phyloP scores from a whole-genome alignment of 2,888 invertebrate genomes.

The Helobdella robusta region DNA sequence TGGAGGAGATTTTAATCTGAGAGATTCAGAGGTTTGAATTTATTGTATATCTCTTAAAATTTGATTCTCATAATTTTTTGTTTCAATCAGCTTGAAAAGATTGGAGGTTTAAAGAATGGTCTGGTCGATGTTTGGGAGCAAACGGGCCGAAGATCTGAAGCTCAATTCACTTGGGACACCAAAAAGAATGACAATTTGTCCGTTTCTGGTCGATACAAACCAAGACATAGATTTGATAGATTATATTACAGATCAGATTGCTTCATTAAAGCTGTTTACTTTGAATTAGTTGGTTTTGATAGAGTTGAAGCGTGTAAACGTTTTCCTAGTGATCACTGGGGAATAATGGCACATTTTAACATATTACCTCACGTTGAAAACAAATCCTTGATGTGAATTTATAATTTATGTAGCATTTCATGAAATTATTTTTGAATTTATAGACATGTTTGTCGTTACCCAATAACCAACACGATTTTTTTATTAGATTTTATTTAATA shows the following conservation, averaged over 20 bases:
- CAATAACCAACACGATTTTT: too few species aligned
- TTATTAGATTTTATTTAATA: too few species aligned
- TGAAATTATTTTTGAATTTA: too few species aligned
- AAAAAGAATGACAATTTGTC: constrained; percentile 55
- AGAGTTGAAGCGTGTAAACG: constrained; percentile 51
- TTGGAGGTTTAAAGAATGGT: constrained; percentile 16
- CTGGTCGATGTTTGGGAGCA: constrained; percentile 54
- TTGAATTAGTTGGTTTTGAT: constrained; percentile 54
- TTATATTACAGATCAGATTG: constrained; percentile 46
- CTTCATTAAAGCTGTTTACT: constrained; percentile 49
- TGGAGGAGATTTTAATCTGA: constrained; percentile 57
- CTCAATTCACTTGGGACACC: constrained; percentile 57
- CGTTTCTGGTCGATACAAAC: constrained; percentile 45
- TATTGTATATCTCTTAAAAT: neutral
- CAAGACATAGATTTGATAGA: constrained; percentile 54
- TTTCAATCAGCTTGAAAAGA: constrained; percentile 6
- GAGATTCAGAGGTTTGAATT: constrained; percentile 55
- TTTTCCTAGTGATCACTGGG: constrained; percentile 58
- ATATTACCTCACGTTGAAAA: too few species aligned
- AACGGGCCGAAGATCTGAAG: constrained; percentile 53
- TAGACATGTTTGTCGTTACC: too few species aligned
- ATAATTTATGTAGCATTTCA: too few species aligned
- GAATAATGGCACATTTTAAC: constrained; percentile 48
- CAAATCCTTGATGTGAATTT: too few species aligned
- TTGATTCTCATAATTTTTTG: neutral